A percentile compares a stretch with the other conserved stretches of the same genome.
Conservation (phyloP, 2,797 vertebrate genomes). For the Adrianichthys oophorus region DNA sequence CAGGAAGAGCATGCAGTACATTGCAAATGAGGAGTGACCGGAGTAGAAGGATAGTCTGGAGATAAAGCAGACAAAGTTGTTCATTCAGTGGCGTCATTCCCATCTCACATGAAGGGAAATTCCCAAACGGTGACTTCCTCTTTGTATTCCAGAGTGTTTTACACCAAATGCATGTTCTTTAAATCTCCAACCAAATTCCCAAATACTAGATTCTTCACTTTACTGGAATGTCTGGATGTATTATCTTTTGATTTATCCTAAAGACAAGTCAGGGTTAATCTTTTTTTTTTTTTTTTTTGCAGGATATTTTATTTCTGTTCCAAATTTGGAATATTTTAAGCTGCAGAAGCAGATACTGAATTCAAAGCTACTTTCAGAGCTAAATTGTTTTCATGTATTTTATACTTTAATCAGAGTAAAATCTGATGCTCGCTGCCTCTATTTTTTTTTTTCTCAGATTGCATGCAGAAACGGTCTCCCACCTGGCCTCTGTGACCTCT, state of each 20-base stretch:
- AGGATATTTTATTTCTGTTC: background rate
- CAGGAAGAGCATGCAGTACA: conserved; percentile 98
- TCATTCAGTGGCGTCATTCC: background rate
- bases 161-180: no score
- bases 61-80: conserved; percentile 8
- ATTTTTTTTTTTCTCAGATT: no score
- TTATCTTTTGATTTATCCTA: no score
- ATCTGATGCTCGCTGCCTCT: background rate
- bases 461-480: background rate
- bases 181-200: no score
- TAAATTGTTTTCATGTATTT: background rate
- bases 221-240: no score
- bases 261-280: no score
- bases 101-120: background rate
- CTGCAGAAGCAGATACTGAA: no score
- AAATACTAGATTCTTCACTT: no score
- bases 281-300: background rate
- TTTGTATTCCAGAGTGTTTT: background rate
- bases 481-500: conserved; percentile 92
- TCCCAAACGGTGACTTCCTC: background rate
- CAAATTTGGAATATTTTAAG: no score
- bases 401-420: background rate
- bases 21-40: conserved; percentile 97
- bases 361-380: background rate
- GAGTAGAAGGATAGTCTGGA: conserved; percentile 96